phyloP scores from a whole-genome alignment of 1,140 invertebrate genomes.

The Pomphorhynchus laevis region DNA sequence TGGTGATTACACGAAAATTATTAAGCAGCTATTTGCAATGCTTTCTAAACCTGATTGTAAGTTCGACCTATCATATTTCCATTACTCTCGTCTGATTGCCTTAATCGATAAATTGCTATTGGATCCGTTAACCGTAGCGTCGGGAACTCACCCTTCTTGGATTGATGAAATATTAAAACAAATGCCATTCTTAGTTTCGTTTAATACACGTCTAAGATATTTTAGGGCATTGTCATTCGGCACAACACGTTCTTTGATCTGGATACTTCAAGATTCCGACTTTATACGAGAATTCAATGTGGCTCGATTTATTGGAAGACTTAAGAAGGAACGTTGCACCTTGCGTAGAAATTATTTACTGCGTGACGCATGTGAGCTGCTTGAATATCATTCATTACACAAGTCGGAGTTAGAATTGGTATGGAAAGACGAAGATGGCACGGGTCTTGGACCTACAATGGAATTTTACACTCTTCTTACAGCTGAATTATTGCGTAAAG shows the following conservation, averaged over 20 bases:
- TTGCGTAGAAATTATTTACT: not conserved
- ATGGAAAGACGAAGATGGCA: slow-evolving; percentile 77
- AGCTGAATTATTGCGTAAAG: slow-evolving; percentile 57
- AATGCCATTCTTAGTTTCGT: slow-evolving; percentile 76
- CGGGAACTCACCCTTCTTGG: slow-evolving; percentile 59
- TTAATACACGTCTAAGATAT: slow-evolving; percentile 66
- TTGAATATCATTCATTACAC: slow-evolving; percentile 6
- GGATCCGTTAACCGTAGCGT: slow-evolving; percentile 62
- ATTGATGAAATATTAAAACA: slow-evolving; percentile 62
- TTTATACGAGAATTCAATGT: slow-evolving; percentile 67
- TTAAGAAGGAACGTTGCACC: slow-evolving; percentile 51
- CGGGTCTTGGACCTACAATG: slow-evolving; percentile 76
- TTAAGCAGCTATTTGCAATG: too few species aligned
- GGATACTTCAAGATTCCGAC: slow-evolving; percentile 47
- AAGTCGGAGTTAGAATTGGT: slow-evolving; percentile 28
- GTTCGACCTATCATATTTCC: too few species aligned
- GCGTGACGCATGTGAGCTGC: not conserved
- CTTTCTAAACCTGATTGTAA: too few species aligned
- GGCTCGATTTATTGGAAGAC: slow-evolving; percentile 59
- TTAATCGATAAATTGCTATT: too few species aligned
- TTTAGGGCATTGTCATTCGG: slow-evolving; percentile 82
- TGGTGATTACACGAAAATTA: too few species aligned
- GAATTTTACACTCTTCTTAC: slow-evolving; percentile 88
- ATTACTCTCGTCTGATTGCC: too few species aligned
- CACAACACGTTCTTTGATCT: slow-evolving; percentile 53